Conservation (phyloP, 2,888 invertebrate species). For the Neria commutata region DNA sequence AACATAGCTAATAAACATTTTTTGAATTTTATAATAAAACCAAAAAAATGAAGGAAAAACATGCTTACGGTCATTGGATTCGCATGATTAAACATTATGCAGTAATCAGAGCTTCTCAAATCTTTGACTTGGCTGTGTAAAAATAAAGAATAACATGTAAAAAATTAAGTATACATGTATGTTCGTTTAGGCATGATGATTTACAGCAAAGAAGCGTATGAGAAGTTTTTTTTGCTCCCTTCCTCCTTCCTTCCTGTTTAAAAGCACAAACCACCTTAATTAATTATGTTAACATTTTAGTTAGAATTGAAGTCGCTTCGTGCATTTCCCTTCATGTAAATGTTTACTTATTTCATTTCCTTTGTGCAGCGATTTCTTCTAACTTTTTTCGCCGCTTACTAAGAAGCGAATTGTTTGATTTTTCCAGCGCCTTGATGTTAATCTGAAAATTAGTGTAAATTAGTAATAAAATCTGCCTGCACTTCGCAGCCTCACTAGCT, state of each 20-base stretch:
- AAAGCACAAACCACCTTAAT: neutral
- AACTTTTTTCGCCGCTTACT: slow-evolving; percentile 77
- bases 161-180: neutral
- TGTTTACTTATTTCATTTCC: slow-evolving; percentile 26
- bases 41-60: neutral
- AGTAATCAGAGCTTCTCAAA: too few relatives aligned
- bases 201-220: neutral
- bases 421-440: slow-evolving; percentile 90
- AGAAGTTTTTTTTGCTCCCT: neutral
- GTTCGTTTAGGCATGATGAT: neutral
- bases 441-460: slow-evolving; percentile 64
- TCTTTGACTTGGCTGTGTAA: too few relatives aligned
- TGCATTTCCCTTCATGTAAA: slow-evolving; percentile 1
- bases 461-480: neutral
- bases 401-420: slow-evolving; percentile 90
- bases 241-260: neutral
- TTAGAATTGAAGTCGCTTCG: slow-evolving; percentile 1
- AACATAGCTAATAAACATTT: too few relatives aligned
- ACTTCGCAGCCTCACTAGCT: neutral
- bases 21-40: too few relatives aligned
- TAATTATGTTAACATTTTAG: too few relatives aligned
- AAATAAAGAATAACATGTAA: too few relatives aligned
- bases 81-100: neutral
- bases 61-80: neutral
- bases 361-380: slow-evolving; percentile 43